Base-by-base conservation (phyloP, 92 coral and sea anemone species). In the Palythoa grandis region DNA sequence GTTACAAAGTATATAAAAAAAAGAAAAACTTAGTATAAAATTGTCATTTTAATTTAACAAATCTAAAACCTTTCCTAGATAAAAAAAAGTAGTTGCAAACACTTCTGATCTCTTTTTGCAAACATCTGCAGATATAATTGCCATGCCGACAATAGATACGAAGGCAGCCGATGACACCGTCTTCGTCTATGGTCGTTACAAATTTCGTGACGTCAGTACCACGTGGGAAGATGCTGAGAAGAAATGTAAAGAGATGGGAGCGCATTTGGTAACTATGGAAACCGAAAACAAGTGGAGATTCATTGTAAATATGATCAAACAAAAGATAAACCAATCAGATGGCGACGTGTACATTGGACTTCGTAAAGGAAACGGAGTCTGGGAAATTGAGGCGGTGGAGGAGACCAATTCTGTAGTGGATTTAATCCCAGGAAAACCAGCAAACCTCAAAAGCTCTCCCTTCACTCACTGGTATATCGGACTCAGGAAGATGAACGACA, bases 401-500 rank as follows among this genome's bases (percentile, higher is more conserved):
- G 82, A 79, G 57, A n/a, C 22, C 11, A 48, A 65, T 23, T 20
- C 84, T 24, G 52, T 79, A 12, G 40, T 47, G 58, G 72, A 65
- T 17, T 65, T 79, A 37, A 13, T 63, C 58, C 20, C 12, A 16
- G 73, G 43, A 47, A 79, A 39, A 5, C 73, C 52, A 69, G 58
- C 3, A 20, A 47, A 23, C 11, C 57, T 50, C 58, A 39, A 52
- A n/a, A 66, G 69, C 74, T 3, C 39, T 9, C 72, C 35, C 11
- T 79, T 79, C 69, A 63, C 84, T 13, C 84, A 79, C 57, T 79
- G 84, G 74, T 66, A 79, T 37, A 79, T 79, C n/a, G 84, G 84
- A 19, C 74, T 65, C n/a, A 69, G 40, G 25, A 79, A 47, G 60
- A 20, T 22, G 14, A 50, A 14, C 23, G 58, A 20, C 8, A 47